Percentiles rank a stretch among this genome's conserved stretches.
These are phyloP conservation scores for Synchiropus splendidus DNA, from an alignment of 2,113 vertebrate species.

Conservation along the genomic window DNA sequence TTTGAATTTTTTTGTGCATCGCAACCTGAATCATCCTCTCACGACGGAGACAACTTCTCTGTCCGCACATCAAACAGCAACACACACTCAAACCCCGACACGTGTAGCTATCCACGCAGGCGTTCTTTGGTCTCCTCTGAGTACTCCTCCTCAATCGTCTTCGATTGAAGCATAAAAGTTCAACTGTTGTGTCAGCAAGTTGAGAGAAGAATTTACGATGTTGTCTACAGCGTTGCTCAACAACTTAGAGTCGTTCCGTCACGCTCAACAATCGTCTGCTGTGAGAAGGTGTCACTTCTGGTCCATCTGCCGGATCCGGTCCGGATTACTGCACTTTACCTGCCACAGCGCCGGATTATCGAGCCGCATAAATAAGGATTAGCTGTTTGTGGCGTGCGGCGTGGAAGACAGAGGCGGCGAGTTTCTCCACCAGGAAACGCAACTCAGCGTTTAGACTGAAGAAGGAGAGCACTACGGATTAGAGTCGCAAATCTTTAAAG, in stretches of 20 bases:
- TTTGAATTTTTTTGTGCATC: too few species aligned
- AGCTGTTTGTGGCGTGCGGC: conserved; percentile 49
- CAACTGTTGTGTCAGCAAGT: too few species aligned
- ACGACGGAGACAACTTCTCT: too few species aligned
- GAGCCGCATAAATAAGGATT: conserved; percentile 62
- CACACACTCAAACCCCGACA: too few species aligned
- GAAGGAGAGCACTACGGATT: conserved; percentile 48
- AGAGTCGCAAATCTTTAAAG: conserved; percentile 45
- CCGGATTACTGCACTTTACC: conserved; percentile 62
- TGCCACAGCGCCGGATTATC: conserved; percentile 42
- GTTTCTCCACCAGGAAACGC: conserved; percentile 52
- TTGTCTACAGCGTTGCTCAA: too few species aligned
- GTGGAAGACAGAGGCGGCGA: conserved; percentile 49
- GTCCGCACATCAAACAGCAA: too few species aligned
- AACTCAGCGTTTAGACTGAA: conserved; percentile 47
- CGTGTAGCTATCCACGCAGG: too few species aligned
- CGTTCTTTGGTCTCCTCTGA: neutral
- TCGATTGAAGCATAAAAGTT: conserved; percentile 28
- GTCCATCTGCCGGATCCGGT: conserved; percentile 50
- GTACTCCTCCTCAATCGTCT: conserved; percentile 1
- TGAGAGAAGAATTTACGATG: too few species aligned
- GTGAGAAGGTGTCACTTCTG: neutral
- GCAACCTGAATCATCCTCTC: too few species aligned
- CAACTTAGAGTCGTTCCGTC: too few species aligned
- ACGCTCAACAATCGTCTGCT: conserved; percentile 7